These are phyloP conservation scores for Lepidotrigona ventralis DNA, from an alignment of 1,140 invertebrate species.

Conservation along the genomic window DNA sequence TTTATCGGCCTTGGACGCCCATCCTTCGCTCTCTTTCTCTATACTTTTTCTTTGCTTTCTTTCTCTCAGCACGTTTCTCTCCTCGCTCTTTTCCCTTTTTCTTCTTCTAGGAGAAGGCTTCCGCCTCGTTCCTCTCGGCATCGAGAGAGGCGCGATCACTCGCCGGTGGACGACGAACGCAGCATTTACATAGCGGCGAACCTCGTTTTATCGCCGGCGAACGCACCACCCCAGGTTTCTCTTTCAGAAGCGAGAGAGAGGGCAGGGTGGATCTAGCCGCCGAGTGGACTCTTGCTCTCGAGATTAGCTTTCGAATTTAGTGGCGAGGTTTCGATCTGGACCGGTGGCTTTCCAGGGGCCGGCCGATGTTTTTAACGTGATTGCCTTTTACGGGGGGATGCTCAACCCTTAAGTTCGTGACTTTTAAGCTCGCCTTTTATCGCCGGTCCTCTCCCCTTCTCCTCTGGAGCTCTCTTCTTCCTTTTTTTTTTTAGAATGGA, in stretches of 20 bases:
- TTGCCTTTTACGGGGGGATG: conserved; percentile 37
- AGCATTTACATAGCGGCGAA: conserved; percentile 69
- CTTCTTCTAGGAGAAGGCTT: not conserved
- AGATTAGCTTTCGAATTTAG: conserved; percentile 55
- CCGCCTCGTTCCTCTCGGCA: not conserved
- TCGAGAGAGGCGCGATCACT: conserved; percentile 19
- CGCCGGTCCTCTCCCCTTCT: not conserved
- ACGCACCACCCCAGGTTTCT: not conserved
- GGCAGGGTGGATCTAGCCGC: conserved; percentile 17
- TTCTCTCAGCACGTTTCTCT: not conserved
- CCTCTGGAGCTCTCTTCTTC: not conserved
- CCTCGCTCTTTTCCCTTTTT: not conserved
- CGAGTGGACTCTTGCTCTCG: conserved; percentile 27
- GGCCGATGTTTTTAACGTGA: conserved; percentile 47
- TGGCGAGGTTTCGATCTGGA: conserved; percentile 35
- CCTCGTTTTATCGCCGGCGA: conserved; percentile 66
- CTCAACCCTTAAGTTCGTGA: conserved; percentile 44
- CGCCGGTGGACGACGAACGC: not conserved
- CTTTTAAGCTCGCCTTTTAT: conserved; percentile 36
- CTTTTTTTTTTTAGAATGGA: not conserved
- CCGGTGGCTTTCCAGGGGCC: conserved; percentile 40
- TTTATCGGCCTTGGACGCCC: conserved; percentile 55
- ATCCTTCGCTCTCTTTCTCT: conserved; percentile 13
- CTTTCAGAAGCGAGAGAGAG: conserved; percentile 32
- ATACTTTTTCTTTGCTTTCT: not conserved